Base-by-base conservation (phyloP, 2,797 vertebrate species). In the Balearica regulorum region DNA sequence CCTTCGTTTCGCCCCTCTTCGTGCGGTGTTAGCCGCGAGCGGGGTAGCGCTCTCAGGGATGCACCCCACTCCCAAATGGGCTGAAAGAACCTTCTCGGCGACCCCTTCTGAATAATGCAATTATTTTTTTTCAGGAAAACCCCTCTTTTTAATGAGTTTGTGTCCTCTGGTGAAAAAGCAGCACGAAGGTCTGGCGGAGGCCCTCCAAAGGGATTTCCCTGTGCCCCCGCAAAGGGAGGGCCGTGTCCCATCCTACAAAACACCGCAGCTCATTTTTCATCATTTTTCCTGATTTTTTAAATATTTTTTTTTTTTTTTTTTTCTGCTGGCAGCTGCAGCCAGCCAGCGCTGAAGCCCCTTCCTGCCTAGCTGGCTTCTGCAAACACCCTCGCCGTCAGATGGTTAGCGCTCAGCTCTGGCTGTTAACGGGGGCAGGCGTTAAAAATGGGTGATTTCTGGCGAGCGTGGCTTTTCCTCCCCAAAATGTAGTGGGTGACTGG, bases 1-100 rank as follows among this genome's bases (percentile, higher is more conserved):
- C 11, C n/a, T 13, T n/a, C n/a, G 35, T 5, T 8, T 17, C 4
- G 16, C 58, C 64, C 37, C 70, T n/a, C 21, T 28, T 25, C 5
- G 0, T 3, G 5, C 1, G 0, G n/a, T 0, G 1, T 35, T 20
- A 6, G 26, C 6, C 6, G 1, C 33, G 69, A 51, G 20, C 2
- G 15, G 18, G 41, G 3, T 15, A 4, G 14, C 1, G 4, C 44
- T 66, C 57, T 15, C 4, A 6, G 39, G 13, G 8, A 4, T 17
- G 19, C 18, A 14, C 48, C 33, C 14, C 2, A 0, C 21, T 65
- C 35, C 57, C 61, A 51, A 58, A 49, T 0, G 6, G 20, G 8
- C 33, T 14, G 25, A 35, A 69, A 54, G 43, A 29, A 11, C 15
- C 15, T 19, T 44, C 17, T 10, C 18, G 25, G n/a, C 2, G 5